phyloP scores from a whole-genome alignment of 2,797 vertebrate species.

The Poeciliopsis paucimaculata region DNA sequence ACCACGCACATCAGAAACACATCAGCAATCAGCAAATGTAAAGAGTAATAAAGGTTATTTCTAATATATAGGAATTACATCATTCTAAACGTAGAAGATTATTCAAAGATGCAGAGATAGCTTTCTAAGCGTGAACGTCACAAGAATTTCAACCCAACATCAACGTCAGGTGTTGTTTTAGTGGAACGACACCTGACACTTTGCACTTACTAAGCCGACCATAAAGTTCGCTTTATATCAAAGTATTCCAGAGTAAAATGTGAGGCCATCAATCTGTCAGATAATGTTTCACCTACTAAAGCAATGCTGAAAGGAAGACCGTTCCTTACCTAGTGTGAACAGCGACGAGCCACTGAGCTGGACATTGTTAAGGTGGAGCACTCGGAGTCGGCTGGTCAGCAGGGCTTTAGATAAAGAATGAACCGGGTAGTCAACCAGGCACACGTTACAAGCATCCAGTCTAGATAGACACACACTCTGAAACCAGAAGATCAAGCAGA shows the following conservation, averaged over 20 bases:
- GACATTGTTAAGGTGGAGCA: conserved; percentile 77
- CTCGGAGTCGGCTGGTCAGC: conserved; percentile 75
- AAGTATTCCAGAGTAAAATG: neutral
- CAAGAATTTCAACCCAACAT: neutral
- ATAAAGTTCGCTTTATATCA: neutral
- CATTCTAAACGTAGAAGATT: neutral
- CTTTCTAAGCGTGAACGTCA: neutral
- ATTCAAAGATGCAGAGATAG: neutral
- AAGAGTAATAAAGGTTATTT: neutral
- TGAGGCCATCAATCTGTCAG: neutral
- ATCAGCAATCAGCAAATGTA: neutral
- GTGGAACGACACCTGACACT: neutral
- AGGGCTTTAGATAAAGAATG: conserved; percentile 78
- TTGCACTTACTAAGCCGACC: neutral
- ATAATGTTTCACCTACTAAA: neutral
- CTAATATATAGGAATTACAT: neutral
- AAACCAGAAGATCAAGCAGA: conserved; percentile 34
- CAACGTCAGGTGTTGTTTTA: no score
- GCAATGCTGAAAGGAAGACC: neutral
- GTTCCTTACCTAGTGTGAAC: conserved; percentile 77
- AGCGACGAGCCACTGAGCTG: conserved; percentile 79
- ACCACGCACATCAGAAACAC: neutral
- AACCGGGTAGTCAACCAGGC: conserved; percentile 70
- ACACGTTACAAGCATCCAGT: conserved; percentile 76
- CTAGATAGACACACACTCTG: conserved; percentile 81